A percentile compares a stretch with the other conserved stretches of the same genome.
Evolutionary conservation across 1,140 invertebrate genomes (phyloP).

Genomic region (Drosophila tsacasi): DNA sequence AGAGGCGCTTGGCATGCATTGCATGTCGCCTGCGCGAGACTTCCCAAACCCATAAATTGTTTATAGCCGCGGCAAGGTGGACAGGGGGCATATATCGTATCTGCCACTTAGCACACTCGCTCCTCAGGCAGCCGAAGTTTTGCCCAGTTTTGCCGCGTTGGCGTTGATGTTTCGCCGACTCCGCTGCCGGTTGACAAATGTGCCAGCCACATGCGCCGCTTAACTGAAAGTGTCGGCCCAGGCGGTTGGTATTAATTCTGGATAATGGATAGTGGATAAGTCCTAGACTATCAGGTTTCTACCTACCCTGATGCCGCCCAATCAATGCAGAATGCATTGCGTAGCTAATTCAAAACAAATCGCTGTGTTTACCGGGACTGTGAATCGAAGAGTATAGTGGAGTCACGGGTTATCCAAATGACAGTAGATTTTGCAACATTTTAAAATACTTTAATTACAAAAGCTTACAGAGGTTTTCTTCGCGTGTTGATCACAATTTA

Average conservation of each 20-base stretch:
- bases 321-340: conserved; percentile 64
- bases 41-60: conserved; percentile 81
- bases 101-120: conserved; percentile 63
- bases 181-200: conserved; percentile 79
- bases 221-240: conserved; percentile 68
- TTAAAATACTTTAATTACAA: neutral
- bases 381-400: neutral
- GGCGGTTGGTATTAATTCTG: conserved; percentile 28
- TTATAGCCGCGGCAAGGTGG: conserved; percentile 63
- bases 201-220: conserved; percentile 75
- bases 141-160: conserved; percentile 57
- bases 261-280: conserved; percentile 16
- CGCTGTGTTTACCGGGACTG: conserved; percentile 2
- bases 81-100: conserved; percentile 33
- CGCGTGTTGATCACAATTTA: too few species aligned
- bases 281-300: conserved; percentile 45
- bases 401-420: too few species aligned
- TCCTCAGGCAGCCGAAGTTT: conserved; percentile 40
- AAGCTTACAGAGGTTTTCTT: neutral
- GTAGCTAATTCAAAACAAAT: conserved; percentile 48
- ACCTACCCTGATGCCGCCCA: conserved; percentile 58
- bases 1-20: conserved; percentile 79
- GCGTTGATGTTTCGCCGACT: conserved; percentile 79
- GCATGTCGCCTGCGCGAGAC: conserved; percentile 61
- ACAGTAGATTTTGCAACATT: neutral